A percentile compares a stretch with the other conserved stretches of the same genome.
phyloP scores from a whole-genome alignment of 2,113 vertebrate species.

The Etheostoma spectabile region DNA sequence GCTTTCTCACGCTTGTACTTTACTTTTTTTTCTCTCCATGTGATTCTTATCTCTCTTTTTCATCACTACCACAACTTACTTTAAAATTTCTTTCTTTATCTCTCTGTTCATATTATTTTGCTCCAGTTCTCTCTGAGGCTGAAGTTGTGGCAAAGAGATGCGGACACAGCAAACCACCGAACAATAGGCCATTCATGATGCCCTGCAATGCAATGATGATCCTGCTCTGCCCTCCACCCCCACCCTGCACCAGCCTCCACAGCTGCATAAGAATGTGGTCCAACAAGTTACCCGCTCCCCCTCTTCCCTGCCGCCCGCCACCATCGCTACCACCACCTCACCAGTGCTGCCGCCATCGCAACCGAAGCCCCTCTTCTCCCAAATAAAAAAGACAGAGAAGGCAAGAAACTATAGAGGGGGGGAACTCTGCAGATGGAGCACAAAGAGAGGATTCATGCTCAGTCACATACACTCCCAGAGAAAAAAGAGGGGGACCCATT shows the following conservation, averaged over 20 bases:
- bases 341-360: constrained; percentile 71
- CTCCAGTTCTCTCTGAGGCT: constrained; percentile 61
- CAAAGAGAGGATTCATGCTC: constrained; percentile 87
- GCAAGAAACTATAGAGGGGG: constrained; percentile 76
- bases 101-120: constrained; percentile 22
- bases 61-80: not conserved
- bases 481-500: constrained; percentile 83
- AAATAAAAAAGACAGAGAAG: constrained; percentile 75
- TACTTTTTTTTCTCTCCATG: not conserved
- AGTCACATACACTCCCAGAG: constrained; percentile 77
- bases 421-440: constrained; percentile 76
- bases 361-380: constrained; percentile 71
- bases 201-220: constrained; percentile 83
- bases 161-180: constrained; percentile 73
- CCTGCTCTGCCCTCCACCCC: constrained; percentile 74
- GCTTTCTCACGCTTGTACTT: not conserved
- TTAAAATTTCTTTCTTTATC: constrained; percentile 27
- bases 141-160: constrained; percentile 79
- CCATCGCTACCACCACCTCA: constrained; percentile 76
- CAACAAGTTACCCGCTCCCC: constrained; percentile 80
- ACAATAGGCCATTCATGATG: constrained; percentile 88
- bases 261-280: constrained; percentile 88
- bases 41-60: not conserved
- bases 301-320: constrained; percentile 47
- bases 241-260: constrained; percentile 83